These are phyloP conservation scores for Callipepla californica DNA, from an alignment of 2,113 vertebrate species.

Conservation along the genomic window DNA sequence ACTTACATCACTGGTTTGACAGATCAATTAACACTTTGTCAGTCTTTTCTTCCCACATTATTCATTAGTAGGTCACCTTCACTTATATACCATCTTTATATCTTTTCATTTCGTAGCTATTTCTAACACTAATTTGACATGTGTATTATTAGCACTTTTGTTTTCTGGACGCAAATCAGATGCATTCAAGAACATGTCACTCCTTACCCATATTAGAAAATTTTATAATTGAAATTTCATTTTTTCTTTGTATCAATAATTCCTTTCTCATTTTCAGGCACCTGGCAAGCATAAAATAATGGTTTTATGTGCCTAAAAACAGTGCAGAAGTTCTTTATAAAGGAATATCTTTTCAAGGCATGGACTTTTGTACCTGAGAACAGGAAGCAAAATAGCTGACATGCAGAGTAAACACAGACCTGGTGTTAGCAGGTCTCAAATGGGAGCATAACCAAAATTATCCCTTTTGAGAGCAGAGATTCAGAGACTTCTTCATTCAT, in stretches of 20 bases:
- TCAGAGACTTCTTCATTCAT: background rate
- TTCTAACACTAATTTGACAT: slow-evolving; percentile 39
- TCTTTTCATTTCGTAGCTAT: slow-evolving; percentile 44
- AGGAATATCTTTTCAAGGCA: background rate
- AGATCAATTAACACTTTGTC: slow-evolving; percentile 57
- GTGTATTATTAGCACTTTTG: background rate
- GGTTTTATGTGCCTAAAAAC: background rate
- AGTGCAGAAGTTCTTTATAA: background rate
- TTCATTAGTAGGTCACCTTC: slow-evolving; percentile 54
- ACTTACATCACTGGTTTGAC: slow-evolving; percentile 40
- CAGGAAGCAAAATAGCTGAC: background rate
- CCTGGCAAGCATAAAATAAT: background rate
- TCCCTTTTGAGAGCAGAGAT: background rate
- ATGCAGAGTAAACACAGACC: background rate
- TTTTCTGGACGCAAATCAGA: slow-evolving; percentile 35
- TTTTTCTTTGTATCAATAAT: background rate
- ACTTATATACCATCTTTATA: slow-evolving; percentile 31
- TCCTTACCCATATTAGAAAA: background rate
- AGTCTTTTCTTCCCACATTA: slow-evolving; percentile 31
- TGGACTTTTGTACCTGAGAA: background rate
- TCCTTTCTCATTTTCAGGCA: background rate
- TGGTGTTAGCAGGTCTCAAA: background rate
- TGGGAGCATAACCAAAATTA: background rate
- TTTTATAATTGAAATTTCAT: slow-evolving; percentile 9
- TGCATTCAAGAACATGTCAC: background rate